phyloP scores from a whole-genome alignment of 2,888 invertebrate species.

The Andrena hattorfiana region DNA sequence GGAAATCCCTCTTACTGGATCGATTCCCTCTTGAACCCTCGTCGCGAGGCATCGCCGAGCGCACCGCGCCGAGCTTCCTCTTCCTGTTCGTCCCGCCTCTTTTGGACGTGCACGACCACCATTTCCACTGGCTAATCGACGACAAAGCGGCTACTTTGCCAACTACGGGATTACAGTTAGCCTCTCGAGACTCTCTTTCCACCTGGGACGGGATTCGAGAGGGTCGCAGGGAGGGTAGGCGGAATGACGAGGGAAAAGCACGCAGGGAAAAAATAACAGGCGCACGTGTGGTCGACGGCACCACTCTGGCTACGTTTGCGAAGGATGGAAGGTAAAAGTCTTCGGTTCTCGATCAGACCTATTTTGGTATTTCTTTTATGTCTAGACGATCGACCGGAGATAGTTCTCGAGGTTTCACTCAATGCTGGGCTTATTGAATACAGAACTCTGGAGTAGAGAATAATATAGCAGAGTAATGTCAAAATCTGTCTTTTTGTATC shows the following conservation, averaged over 20 bases:
- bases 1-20: constrained; percentile 12
- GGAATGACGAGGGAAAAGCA: constrained; percentile 8
- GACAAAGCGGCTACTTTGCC: constrained; percentile 66
- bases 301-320: too few relatives aligned
- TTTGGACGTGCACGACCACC: constrained; percentile 45
- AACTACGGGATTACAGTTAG: constrained; percentile 70
- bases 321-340: too few relatives aligned
- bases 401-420: too few relatives aligned
- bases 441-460: too few relatives aligned
- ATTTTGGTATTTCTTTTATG: too few relatives aligned
- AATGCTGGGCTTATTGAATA: too few relatives aligned
- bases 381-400: too few relatives aligned
- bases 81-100: constrained; percentile 58
- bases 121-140: constrained; percentile 61
- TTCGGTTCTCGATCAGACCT: too few relatives aligned
- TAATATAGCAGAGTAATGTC: too few relatives aligned
- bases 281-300: neutral
- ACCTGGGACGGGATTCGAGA: constrained; percentile 18
- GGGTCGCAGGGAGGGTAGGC: neutral
- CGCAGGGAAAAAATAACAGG: neutral
- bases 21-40: constrained; percentile 20
- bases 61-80: constrained; percentile 35
- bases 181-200: constrained; percentile 25
- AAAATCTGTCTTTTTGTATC: too few relatives aligned
- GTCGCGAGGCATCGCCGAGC: constrained; percentile 9